Conservation (phyloP, 2,113 vertebrate species). For the Oncorhynchus masou region DNA sequence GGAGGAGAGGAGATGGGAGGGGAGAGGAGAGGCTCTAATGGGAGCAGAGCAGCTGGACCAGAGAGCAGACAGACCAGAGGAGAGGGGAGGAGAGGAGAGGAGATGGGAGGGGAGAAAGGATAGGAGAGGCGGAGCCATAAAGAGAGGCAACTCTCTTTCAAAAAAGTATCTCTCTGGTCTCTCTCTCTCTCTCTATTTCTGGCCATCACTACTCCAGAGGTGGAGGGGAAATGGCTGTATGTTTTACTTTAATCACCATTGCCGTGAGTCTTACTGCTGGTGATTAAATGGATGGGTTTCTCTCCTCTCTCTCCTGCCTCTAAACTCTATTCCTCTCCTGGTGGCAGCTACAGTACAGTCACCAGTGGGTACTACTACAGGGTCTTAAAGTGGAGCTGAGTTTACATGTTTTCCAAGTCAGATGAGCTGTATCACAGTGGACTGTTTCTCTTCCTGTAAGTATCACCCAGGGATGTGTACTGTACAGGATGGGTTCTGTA, state of each 20-base stretch:
- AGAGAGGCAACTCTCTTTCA: background rate
- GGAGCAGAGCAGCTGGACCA: slow-evolving; percentile 13
- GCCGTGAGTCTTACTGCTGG: background rate
- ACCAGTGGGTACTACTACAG: background rate
- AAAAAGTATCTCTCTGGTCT: background rate
- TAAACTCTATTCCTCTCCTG: background rate
- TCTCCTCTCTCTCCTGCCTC: background rate
- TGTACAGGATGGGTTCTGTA: background rate
- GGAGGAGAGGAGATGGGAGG: no score
- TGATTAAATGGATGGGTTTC: slow-evolving; percentile 19
- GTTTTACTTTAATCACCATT: slow-evolving; percentile 28
- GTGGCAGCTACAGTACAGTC: background rate
- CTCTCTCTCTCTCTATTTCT: no score
- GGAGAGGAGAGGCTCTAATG: no score
- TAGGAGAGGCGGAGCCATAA: slow-evolving; percentile 5
- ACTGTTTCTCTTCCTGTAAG: background rate
- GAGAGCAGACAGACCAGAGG: slow-evolving; percentile 11
- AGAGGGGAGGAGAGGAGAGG: background rate
- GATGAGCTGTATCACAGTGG: background rate
- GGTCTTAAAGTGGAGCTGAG: background rate
- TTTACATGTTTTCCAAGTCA: background rate
- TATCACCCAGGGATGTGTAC: background rate
- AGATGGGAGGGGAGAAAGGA: no score
- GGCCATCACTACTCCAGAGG: background rate
- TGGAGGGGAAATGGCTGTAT: slow-evolving; percentile 19